A percentile compares a stretch with the other conserved stretches of the same genome.
These are phyloP conservation scores for Cosmia pyralina DNA, from an alignment of 2,888 invertebrate genomes.

Conservation along the genomic window DNA sequence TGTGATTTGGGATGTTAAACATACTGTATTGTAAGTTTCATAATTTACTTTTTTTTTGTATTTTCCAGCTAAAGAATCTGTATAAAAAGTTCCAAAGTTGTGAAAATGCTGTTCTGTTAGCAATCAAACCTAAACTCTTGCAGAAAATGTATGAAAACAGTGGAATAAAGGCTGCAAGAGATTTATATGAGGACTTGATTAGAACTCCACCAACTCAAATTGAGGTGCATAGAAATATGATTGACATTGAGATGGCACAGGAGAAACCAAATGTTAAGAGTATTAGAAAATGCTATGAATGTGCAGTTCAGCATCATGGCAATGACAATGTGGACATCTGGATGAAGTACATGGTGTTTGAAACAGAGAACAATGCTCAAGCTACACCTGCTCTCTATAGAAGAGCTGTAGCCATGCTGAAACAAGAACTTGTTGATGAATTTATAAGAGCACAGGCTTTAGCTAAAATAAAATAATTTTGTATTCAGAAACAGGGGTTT, in stretches of 20 bases:
- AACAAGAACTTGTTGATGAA: conserved; percentile 86
- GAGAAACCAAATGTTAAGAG: conserved; percentile 84
- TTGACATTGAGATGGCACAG: conserved; percentile 87
- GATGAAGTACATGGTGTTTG: conserved; percentile 93
- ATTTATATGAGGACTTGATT: conserved; percentile 91
- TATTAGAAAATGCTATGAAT: conserved; percentile 91
- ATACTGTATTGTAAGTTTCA: not conserved
- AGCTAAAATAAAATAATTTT: conserved; percentile 81
- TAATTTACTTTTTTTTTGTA: not conserved
- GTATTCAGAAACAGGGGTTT: conserved; percentile 50
- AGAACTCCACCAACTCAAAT: conserved; percentile 90
- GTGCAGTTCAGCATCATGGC: conserved; percentile 92
- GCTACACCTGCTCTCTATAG: conserved; percentile 90
- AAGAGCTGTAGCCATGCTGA: conserved; percentile 91
- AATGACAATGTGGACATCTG: conserved; percentile 92
- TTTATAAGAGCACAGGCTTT: conserved; percentile 90
- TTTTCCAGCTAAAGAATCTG: conserved; percentile 82
- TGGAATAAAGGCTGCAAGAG: conserved; percentile 91
- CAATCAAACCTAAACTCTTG: conserved; percentile 91
- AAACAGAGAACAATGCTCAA: conserved; percentile 90
- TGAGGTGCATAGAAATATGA: conserved; percentile 92
- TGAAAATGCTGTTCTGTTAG: conserved; percentile 85
- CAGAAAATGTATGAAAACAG: conserved; percentile 88
- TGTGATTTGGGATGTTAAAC: not conserved
- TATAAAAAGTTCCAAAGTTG: conserved; percentile 85